Conservation (phyloP, 1,140 invertebrate species). For the Heliconius himera region DNA sequence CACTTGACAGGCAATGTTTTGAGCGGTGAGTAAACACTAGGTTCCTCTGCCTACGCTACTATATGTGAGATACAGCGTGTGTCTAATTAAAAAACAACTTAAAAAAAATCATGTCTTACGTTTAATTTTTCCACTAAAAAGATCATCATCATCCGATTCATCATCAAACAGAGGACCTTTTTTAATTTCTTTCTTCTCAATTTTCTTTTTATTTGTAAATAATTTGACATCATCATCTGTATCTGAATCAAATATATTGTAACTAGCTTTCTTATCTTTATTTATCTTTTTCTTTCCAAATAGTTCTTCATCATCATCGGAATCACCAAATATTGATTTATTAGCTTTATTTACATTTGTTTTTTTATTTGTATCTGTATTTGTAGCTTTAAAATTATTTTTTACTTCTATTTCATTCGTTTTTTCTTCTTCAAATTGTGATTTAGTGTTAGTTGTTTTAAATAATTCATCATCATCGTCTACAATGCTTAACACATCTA, state of each 20-base stretch:
- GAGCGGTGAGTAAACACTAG: no score
- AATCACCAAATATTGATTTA: conserved; percentile 56
- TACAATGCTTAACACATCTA: conserved; percentile 29
- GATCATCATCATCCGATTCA: conserved; percentile 60
- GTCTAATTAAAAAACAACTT: no score
- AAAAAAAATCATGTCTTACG: neutral
- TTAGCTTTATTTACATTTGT: conserved; percentile 26
- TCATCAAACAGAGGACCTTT: conserved; percentile 62
- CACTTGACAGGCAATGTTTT: no score
- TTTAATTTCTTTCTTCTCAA: conserved; percentile 40
- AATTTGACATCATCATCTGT: conserved; percentile 41
- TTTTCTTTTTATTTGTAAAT: conserved; percentile 48
- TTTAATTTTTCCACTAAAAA: conserved; percentile 54
- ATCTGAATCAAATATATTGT: conserved; percentile 24
- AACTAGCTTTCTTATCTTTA: conserved; percentile 8
- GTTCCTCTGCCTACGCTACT: no score
- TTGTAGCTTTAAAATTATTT: conserved; percentile 12
- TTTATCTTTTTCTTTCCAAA: conserved; percentile 18
- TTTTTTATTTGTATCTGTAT: conserved; percentile 25
- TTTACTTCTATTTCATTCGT: neutral
- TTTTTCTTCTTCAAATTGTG: neutral
- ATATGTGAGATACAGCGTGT: no score
- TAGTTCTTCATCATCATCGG: conserved; percentile 52
- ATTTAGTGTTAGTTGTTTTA: conserved; percentile 35
- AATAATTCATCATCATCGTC: conserved; percentile 54